Evolutionary conservation across 2,797 vertebrate species (phyloP), one percentile per base, ranked within the genome.

Genomic region (Malacoctenus gilli): DNA sequence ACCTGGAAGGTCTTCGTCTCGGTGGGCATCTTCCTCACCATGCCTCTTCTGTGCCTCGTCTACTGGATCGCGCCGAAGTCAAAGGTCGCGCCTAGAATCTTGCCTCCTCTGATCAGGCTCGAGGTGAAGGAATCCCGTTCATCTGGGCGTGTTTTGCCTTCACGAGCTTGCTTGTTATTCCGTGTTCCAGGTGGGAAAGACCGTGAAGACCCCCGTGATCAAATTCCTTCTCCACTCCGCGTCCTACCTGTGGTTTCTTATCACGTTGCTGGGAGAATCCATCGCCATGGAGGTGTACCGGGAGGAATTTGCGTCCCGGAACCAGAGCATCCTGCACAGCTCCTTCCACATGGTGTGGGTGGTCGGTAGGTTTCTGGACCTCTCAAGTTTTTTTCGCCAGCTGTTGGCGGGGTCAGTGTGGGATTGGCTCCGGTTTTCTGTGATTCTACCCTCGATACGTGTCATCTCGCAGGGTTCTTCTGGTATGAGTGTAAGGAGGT

Each of bases 401-500:
- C n/a, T n/a, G n/a, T n/a, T n/a, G n/a, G n/a, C n/a, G n/a, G n/a
- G n/a, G n/a, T n/a, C n/a, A n/a, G n/a, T n/a, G n/a, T n/a, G n/a
- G n/a, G n/a, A n/a, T n/a, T n/a, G n/a, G n/a, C n/a, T n/a, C n/a
- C n/a, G n/a, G n/a, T n/a, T n/a, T n/a, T n/a, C n/a, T 21, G 15
- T 2, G 12, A 46, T n/a, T 12, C 61, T 1, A 15, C 8, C 4
- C 31, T 11, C 25, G n/a, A n/a, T n/a, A n/a, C 9, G 25, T 9
- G 6, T 28, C 9, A 6, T 9, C 25, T 28, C 25, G 3, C 36
- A 97, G 95, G 95, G 4, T 97, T 96, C 82, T 94, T 96, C 72
- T 96, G 95, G 95, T 95, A 92, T 1, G 95, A 96, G 79, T 96
- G 94, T 72, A 96, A 96, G 72, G 95, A 96, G 68, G 92, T 96